Base-by-base conservation (phyloP, 2,797 vertebrate genomes). In the Sternarchorhynchus goeldii region DNA sequence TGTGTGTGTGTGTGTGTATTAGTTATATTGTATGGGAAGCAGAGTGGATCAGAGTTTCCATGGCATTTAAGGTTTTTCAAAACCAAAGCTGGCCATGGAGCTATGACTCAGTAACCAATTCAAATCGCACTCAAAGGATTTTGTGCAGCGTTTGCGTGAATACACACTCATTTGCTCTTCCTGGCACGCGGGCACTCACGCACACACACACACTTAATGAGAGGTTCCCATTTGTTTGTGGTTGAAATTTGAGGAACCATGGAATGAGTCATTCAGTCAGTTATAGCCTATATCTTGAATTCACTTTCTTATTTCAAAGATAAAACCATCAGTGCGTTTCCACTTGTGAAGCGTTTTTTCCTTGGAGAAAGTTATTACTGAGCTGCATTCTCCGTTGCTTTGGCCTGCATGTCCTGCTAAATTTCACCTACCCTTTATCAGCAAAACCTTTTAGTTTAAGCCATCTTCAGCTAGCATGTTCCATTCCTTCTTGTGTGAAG, bases 31-130 rank as follows among this genome's bases (percentile, higher is more conserved):
- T 14, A 29, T 63, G 45, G 25, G 65, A 7, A 31, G 14, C 18
- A 56, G 21, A 79, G 77, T 84, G 82, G 70, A 82, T 83, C 66
- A 87, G n/a, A 89, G 86, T 92, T 92, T 92, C 92, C 91, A 90
- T 85, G 75, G 85, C 73, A 73, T 81, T 84, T 60, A 69, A 68
- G 78, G 78, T 62, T 80, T 76, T 75, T 75, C 58, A 18, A 55
- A 82, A 86, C 67, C 57, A 73, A 55, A 80, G 86, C 87, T 88
- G 84, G 82, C 79, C 85, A 83, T 74, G 78, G 20, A 77, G 29
- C 80, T 82, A 91, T 91, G 90, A 92, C 81, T 91, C 90, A 91
- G 86, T 85, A 14, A 21, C 82, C 85, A 84, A 83, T 7, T 71
- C 25, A 90, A 91, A 91, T 91, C 78, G 83, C 36, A 89, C 45